Percentiles rank a stretch among this genome's conserved stretches.
phyloP scores from a whole-genome alignment of 2,888 invertebrate genomes.

The Lithodes maja region DNA sequence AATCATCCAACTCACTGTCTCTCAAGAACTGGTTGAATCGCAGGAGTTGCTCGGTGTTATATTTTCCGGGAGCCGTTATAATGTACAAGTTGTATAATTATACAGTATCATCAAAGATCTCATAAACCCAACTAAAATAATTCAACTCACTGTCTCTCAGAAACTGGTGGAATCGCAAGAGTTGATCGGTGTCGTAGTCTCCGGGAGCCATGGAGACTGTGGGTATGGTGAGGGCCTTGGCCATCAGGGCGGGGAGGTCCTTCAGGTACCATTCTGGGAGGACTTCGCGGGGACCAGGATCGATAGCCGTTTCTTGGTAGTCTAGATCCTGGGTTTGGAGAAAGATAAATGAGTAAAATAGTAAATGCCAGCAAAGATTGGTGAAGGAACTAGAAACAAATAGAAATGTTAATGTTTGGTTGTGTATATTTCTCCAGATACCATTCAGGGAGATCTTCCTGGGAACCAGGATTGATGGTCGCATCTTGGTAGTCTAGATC shows the following conservation, averaged over 20 bases:
- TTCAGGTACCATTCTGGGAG: constrained; percentile 39
- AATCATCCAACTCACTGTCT: constrained; percentile 37
- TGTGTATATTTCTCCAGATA: constrained; percentile 12
- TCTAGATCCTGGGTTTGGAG: constrained; percentile 24
- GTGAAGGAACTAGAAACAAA: too few relatives aligned
- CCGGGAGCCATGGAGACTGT: constrained; percentile 47
- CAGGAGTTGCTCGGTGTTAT: constrained; percentile 22
- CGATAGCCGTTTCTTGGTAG: constrained; percentile 26
- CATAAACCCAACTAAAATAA: too few relatives aligned
- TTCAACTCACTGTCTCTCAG: constrained; percentile 47
- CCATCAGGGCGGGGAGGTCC: constrained; percentile 48
- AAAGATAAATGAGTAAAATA: too few relatives aligned
- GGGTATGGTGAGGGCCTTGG: constrained; percentile 37
- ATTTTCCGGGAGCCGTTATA: too few relatives aligned
- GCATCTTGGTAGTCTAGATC: constrained; percentile 39
- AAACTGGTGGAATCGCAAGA: constrained; percentile 43
- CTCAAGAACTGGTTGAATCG: constrained; percentile 46
- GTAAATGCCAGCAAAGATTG: too few relatives aligned
- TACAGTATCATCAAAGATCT: too few relatives aligned
- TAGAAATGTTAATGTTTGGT: too few relatives aligned
- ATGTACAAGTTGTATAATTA: too few relatives aligned
- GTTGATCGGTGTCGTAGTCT: constrained; percentile 39
- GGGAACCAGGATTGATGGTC: background rate
- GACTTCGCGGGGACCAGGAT: constrained; percentile 12
- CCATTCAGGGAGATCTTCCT: constrained; percentile 35